Conservation (phyloP, 1,140 invertebrate genomes). For the Lasioglossum baleicum region DNA sequence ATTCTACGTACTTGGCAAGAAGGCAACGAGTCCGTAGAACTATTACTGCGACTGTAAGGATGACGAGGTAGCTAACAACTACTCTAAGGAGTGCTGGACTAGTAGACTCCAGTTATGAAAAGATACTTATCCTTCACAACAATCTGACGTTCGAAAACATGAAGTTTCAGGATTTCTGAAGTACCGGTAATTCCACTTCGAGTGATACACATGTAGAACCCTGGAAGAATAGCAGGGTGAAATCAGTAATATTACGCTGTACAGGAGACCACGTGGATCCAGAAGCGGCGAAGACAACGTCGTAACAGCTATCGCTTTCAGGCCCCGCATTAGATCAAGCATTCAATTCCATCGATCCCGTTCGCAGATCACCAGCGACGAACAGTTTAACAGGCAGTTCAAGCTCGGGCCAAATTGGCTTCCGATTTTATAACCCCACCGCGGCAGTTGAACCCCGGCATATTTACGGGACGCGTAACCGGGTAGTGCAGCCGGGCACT, state of each 20-base stretch:
- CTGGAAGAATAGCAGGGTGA: no score
- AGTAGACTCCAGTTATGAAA: no score
- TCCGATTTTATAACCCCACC: constrained; percentile 15
- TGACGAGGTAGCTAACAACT: no score
- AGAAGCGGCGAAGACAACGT: background rate
- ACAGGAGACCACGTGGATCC: background rate
- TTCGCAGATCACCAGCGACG: constrained; percentile 1
- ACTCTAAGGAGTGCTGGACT: no score
- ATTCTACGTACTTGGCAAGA: no score
- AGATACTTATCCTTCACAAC: no score
- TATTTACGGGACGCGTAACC: constrained; percentile 30
- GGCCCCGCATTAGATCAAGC: background rate
- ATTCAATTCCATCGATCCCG: constrained; percentile 1
- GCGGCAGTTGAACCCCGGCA: background rate
- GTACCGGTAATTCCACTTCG: no score
- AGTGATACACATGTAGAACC: no score
- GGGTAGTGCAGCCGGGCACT: constrained; percentile 2
- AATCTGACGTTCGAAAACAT: no score
- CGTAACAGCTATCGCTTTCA: background rate
- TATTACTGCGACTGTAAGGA: no score
- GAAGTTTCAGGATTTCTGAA: no score
- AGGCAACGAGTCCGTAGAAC: no score
- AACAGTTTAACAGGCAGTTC: background rate
- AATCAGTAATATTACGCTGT: background rate
- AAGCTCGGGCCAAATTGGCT: background rate